These are phyloP conservation scores for Taxidea taxus DNA, from an alignment of 2,113 vertebrate genomes.

Conservation along the genomic window DNA sequence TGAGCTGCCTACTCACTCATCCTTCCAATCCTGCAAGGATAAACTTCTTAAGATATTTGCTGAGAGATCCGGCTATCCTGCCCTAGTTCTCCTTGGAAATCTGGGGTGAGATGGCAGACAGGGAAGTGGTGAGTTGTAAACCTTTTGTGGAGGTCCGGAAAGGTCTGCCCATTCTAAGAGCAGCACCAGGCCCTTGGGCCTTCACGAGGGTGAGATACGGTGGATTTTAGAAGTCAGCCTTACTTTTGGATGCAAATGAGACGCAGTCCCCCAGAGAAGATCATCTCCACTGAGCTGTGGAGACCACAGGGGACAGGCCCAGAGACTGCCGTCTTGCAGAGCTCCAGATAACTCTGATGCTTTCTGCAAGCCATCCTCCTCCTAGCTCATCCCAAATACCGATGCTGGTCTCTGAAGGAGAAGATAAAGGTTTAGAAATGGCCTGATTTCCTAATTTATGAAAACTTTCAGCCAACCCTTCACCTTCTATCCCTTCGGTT, in stretches of 20 bases:
- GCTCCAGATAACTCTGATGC: not conserved
- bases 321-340: not conserved
- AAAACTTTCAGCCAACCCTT: not conserved
- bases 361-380: not conserved
- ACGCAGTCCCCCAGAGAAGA: not conserved
- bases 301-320: not conserved
- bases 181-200: not conserved
- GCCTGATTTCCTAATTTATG: not conserved
- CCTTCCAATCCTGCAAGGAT: not conserved
- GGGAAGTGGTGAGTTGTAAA: not conserved
- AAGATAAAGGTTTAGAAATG: not conserved
- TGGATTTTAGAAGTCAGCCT: not conserved
- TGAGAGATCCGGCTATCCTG: not conserved
- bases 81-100: not conserved
- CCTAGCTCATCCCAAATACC: not conserved
- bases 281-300: not conserved
- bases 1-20: not conserved
- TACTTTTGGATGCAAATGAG: not conserved
- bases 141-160: not conserved
- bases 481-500: not conserved
- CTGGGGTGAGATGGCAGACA: not conserved
- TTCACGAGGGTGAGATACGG: not conserved
- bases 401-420: not conserved
- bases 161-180: not conserved
- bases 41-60: constrained; percentile 3